Base-by-base conservation (phyloP, 2,888 invertebrate species). In the Deilephila elpenor region DNA sequence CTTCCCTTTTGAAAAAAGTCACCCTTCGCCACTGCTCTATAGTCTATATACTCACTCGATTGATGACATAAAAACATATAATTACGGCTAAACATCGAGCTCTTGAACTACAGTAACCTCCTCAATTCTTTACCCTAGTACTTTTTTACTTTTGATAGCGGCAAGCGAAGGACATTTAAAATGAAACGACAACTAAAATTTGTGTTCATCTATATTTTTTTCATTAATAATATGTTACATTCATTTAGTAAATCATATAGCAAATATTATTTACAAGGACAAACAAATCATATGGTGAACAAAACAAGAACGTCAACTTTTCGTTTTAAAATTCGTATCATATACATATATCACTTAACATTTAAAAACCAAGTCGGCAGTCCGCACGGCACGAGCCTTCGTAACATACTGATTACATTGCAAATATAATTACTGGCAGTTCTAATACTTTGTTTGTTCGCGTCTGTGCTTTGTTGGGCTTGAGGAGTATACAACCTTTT, bases 241-340 rank as follows among this genome's bases (percentile, higher is more conserved):
- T 94, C 92, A 93, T 94, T 92, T 93, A 92, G 89, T 93, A 92
- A 94, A 94, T 93, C 90, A 95, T 94, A 95, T 91, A 93, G 93
- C 94, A 93, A 94, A 93, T 93, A 90, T 95, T 93, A 90, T 95
- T 93, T 95, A 95, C 95, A 95, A 91, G 93, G 93, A 92, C 91
- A 91, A 90, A 73, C 60, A 86, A 93, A 90, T 87, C 81, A 92
- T 94, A 94, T 91, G 86, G 90, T 51, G 60, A 60, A 61, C 93
- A 93, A 89, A 91, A 88, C 89, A 83, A 88, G 89, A 91, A 92
- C 90, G 80, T 88, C 85, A 93, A 94, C 94, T 87, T 90, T 86
- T 85, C 83, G 83, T 92, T 94, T 91, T 94, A 94, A 94, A 94
- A 95, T 95, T 95, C 95, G 95, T 95, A 92, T 91, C 92, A 72